phyloP scores from a whole-genome alignment of 2,797 vertebrate species.

The Centroberyx gerrardi region DNA sequence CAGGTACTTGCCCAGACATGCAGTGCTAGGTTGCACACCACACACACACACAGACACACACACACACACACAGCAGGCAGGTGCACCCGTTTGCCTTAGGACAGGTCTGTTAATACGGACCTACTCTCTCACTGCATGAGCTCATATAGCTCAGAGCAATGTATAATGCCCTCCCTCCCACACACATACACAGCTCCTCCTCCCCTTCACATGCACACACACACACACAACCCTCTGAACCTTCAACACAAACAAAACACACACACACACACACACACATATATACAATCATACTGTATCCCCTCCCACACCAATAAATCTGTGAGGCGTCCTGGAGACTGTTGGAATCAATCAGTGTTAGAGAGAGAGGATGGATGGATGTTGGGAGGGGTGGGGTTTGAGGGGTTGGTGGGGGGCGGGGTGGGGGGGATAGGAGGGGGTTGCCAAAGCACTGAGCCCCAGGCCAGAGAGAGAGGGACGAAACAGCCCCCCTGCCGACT shows the following conservation, averaged over 20 bases:
- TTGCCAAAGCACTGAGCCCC: conserved; percentile 62
- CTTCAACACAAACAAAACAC: conserved; percentile 24
- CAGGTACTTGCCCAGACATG: conserved; percentile 32
- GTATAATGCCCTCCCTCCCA: conserved; percentile 50
- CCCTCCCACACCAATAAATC: conserved; percentile 63
- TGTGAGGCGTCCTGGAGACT: conserved; percentile 48
- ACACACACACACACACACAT: conserved; percentile 21
- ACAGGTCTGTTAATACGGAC: conserved; percentile 61
- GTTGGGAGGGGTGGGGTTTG: no score
- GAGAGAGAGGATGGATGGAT: conserved; percentile 37
- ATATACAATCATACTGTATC: conserved; percentile 32
- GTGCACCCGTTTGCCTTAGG: conserved; percentile 70
- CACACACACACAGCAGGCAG: conserved; percentile 51
- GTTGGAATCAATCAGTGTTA: conserved; percentile 76
- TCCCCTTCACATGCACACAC: conserved; percentile 24
- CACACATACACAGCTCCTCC: conserved; percentile 24
- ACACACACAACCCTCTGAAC: conserved; percentile 21
- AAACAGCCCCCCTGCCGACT: conserved; percentile 61
- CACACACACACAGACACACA: conserved; percentile 13
- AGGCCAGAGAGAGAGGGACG: conserved; percentile 62
- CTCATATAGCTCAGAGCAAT: conserved; percentile 56
- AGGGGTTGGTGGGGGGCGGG: conserved; percentile 16
- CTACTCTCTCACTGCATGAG: conserved; percentile 62
- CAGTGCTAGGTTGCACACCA: not conserved
- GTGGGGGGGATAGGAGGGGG: conserved; percentile 22